These are phyloP conservation scores for Drosophila persimilis DNA, from an alignment of 1,140 invertebrate species.

Conservation along the genomic window DNA sequence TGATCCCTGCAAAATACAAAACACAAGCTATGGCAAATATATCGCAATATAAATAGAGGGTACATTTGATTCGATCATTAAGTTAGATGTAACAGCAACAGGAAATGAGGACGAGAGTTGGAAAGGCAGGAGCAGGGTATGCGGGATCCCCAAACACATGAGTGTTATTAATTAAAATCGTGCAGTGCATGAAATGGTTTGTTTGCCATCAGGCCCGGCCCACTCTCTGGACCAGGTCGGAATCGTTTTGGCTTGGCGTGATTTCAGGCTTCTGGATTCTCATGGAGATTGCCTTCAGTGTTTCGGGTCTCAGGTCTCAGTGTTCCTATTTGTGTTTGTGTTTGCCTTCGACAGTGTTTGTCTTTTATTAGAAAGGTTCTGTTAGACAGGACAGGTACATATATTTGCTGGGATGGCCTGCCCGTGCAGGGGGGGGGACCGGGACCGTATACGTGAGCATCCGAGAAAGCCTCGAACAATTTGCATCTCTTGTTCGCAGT, in stretches of 20 bases:
- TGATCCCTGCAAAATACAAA: no score
- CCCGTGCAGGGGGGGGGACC: neutral
- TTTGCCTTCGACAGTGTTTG: slow-evolving; percentile 65
- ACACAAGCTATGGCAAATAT: no score
- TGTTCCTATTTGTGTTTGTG: slow-evolving; percentile 61
- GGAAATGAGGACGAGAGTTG: neutral
- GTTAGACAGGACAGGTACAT: slow-evolving; percentile 14
- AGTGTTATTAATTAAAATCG: slow-evolving; percentile 82
- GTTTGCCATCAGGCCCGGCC: slow-evolving; percentile 36
- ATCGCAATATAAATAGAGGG: neutral
- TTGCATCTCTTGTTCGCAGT: slow-evolving; percentile 24
- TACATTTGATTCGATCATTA: slow-evolving; percentile 33
- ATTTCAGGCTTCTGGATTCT: neutral
- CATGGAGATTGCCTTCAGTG: slow-evolving; percentile 43
- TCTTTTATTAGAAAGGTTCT: slow-evolving; percentile 72
- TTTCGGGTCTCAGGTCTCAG: slow-evolving; percentile 23
- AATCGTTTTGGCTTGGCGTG: neutral
- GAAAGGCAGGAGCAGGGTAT: neutral
- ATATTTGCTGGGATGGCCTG: neutral
- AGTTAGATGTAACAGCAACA: neutral
- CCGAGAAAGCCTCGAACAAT: slow-evolving; percentile 27
- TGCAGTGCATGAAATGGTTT: slow-evolving; percentile 76
- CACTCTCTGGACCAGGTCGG: slow-evolving; percentile 1
- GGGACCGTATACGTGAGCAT: slow-evolving; percentile 3
- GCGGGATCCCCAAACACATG: slow-evolving; percentile 17